Evolutionary conservation across 2,797 vertebrate species (phyloP).

Genomic region (Hoplostethus mediterraneus): DNA sequence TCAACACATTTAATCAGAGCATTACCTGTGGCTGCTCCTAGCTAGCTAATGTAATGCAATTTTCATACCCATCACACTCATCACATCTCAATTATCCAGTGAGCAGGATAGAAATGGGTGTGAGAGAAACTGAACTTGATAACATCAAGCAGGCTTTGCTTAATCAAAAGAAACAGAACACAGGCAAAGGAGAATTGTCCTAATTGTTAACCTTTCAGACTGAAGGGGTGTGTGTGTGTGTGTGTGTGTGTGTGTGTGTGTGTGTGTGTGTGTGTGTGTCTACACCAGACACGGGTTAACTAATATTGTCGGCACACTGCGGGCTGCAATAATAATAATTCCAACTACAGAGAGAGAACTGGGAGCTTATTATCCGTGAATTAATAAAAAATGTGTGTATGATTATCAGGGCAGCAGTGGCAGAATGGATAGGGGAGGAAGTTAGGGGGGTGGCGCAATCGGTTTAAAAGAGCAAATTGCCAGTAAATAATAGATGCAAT

Average conservation of each 20-base stretch:
- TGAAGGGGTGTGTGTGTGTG: conserved; percentile 43
- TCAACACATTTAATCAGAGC: conserved; percentile 18
- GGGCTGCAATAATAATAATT: conserved; percentile 68
- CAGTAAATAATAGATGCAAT: conserved; percentile 87
- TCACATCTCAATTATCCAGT: not conserved
- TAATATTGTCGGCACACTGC: conserved; percentile 51
- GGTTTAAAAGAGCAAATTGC: conserved; percentile 85
- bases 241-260: conserved; percentile 36
- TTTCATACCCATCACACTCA: conserved; percentile 15
- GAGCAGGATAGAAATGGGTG: not conserved
- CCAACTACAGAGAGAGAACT: conserved; percentile 68
- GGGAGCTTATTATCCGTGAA: conserved; percentile 74
- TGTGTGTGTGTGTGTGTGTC: conserved; percentile 11
- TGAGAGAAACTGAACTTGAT: conserved; percentile 9
- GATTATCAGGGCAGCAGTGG: conserved; percentile 65
- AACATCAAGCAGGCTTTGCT: conserved; percentile 36
- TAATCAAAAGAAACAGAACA: conserved; percentile 42
- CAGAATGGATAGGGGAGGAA: conserved; percentile 54
- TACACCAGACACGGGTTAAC: conserved; percentile 63
- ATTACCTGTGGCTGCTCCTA: not conserved
- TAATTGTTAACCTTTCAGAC: conserved; percentile 52
- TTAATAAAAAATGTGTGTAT: conserved; percentile 71
- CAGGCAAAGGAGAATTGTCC: conserved; percentile 35
- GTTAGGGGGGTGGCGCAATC: conserved; percentile 42
- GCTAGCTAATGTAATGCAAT: not conserved